A percentile compares a stretch with the other conserved stretches of the same genome.
Conservation (phyloP, 2,113 vertebrate species). For the Lampris incognitus region DNA sequence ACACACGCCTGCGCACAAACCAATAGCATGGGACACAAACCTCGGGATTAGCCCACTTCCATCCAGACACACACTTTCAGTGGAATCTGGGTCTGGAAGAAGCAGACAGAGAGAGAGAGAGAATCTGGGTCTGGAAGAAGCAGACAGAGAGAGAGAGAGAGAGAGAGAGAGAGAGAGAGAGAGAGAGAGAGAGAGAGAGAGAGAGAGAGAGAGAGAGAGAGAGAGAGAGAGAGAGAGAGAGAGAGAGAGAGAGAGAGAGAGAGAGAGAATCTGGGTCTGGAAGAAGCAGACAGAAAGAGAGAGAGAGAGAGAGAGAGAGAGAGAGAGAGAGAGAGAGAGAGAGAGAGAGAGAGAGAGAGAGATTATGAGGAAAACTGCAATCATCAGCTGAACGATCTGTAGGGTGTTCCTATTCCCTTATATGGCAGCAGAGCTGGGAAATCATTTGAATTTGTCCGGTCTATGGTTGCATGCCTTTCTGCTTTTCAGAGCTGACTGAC, state of each 20-base stretch:
- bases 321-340: too few species aligned
- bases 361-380: conserved; percentile 63
- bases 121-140: too few species aligned
- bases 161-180: neutral
- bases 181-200: too few species aligned
- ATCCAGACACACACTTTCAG: conserved; percentile 39
- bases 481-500: conserved; percentile 72
- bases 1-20: conserved; percentile 26
- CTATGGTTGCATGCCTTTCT: conserved; percentile 75
- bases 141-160: too few species aligned
- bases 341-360: neutral
- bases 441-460: conserved; percentile 83
- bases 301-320: too few species aligned
- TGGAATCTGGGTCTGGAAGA: conserved; percentile 65
- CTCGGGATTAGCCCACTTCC: conserved; percentile 51
- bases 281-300: conserved; percentile 53
- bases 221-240: neutral
- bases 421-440: conserved; percentile 80
- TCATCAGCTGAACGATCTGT: conserved; percentile 75
- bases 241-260: too few species aligned
- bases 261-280: conserved; percentile 65
- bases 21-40: conserved; percentile 58
- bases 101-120: conserved; percentile 11
- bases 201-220: too few species aligned
- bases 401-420: conserved; percentile 80